A percentile compares a stretch with the other conserved stretches of the same genome.
These are phyloP conservation scores for Empis livida DNA, from an alignment of 2,888 invertebrate species.

Conservation along the genomic window DNA sequence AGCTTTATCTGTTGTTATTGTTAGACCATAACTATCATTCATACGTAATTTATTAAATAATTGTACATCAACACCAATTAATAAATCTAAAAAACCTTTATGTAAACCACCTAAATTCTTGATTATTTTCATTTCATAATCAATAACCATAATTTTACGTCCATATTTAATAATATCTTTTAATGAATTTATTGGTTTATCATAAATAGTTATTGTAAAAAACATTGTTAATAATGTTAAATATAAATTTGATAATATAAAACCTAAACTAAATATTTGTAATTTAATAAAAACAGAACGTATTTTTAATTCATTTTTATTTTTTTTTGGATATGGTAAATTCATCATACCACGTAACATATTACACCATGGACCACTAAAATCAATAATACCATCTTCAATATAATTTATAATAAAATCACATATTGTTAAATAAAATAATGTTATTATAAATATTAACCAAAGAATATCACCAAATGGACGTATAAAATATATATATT, in stretches of 20 bases:
- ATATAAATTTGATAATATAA: slow-evolving; percentile 21
- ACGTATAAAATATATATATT: not conserved
- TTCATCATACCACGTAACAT: not conserved
- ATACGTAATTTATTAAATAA: slow-evolving; percentile 6
- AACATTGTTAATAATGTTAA: slow-evolving; percentile 20
- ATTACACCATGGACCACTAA: not conserved
- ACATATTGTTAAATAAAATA: not conserved
- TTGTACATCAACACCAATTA: slow-evolving; percentile 11
- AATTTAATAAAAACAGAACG: slow-evolving; percentile 9
- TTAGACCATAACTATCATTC: slow-evolving; percentile 12
- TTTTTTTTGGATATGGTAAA: not conserved
- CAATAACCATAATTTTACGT: slow-evolving; percentile 11
- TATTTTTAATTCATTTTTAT: not conserved
- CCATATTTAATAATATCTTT: slow-evolving; percentile 13
- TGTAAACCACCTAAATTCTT: slow-evolving; percentile 16
- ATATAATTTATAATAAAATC: not conserved
- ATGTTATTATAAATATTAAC: not conserved
- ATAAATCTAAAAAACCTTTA: slow-evolving; percentile 11
- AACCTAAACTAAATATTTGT: slow-evolving; percentile 15
- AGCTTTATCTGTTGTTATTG: slow-evolving; percentile 16
- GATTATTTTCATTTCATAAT: slow-evolving; percentile 17
- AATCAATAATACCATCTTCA: not conserved
- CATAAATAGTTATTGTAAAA: slow-evolving; percentile 17
- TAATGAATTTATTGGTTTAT: slow-evolving; percentile 14
- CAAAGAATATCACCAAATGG: not conserved